phyloP scores from a whole-genome alignment of 2,888 invertebrate species.

The Ectropis crepuscularia region DNA sequence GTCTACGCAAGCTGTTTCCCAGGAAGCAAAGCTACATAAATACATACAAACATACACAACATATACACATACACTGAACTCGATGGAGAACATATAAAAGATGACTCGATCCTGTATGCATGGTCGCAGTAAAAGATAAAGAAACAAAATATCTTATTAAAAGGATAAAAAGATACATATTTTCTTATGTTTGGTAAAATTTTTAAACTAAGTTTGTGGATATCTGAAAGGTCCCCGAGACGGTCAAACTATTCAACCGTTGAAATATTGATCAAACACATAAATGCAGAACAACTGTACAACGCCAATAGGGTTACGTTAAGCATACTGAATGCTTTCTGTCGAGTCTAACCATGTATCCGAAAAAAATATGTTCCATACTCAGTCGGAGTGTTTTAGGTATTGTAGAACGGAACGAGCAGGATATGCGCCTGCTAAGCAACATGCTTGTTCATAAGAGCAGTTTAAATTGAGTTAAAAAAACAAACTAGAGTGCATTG shows the following conservation, averaged over 20 bases:
- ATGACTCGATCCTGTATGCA: slow-evolving; percentile 71
- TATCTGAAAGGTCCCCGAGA: neutral
- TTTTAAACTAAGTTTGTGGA: neutral
- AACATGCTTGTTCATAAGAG: no score
- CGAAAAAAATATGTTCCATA: no score
- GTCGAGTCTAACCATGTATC: no score
- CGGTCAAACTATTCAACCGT: neutral
- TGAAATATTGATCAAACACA: no score
- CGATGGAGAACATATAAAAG: slow-evolving; percentile 78
- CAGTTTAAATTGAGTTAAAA: no score
- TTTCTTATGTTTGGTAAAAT: neutral
- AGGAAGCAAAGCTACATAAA: slow-evolving; percentile 35
- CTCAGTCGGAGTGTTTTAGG: no score
- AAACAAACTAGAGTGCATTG: neutral
- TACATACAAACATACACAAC: slow-evolving; percentile 26
- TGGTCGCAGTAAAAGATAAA: slow-evolving; percentile 26
- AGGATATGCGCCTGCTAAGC: no score
- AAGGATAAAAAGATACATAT: slow-evolving; percentile 4
- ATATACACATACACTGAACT: slow-evolving; percentile 69
- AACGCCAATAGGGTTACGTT: no score
- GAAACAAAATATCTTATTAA: neutral
- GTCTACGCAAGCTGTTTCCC: slow-evolving; percentile 2
- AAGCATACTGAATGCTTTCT: no score
- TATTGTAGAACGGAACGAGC: no score
- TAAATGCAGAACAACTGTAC: no score